Evolutionary conservation across 1,140 invertebrate species (phyloP), one percentile per base, ranked within the genome.

Genomic region (Heliconius himera): DNA sequence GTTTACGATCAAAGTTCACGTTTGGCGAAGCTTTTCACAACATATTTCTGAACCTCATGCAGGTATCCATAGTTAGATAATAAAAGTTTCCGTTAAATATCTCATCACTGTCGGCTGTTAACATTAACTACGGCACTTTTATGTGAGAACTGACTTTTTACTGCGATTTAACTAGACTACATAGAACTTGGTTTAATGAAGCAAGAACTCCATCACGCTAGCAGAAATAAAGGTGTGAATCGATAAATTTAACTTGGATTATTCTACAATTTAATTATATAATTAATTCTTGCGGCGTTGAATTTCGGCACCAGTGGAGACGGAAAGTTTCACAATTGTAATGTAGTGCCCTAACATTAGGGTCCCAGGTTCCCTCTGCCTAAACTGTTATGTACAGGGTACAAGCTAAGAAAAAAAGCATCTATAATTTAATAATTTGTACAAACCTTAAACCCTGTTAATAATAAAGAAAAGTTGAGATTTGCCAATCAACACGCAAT

Each of bases 81-180:
- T 85, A 85, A 87, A 88, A 87, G 81, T 88, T 89, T 73, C 78
- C 74, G 82, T 74, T 66, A 81, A 88, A 86, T 86, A 85, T 89
- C 84, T 84, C 84, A 88, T 89, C 88, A 88, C 81, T 80, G 79
- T 70, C 33, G 41, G 82, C 70, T 83, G 79, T 85, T 84, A 88
- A 76, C 74, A 80, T 87, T 82, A 82, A 51, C 82, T 85, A 86
- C 81, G 80, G 78, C 78, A 82, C 79, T 85, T 90, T 90, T 88
- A 89, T 84, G 84, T 76, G 70, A 77, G 56, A 82, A 87, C 78
- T 81, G 76, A 75, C 75, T 87, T 87, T 89, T 88, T 86, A 86
- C 74, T 76, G 74, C 74, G 75, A 51, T 81, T 76, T 76, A 76
- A 81, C 54, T 74, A 72, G 73, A 76, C 79, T 83, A 82, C 82